Conservation (phyloP, 1,140 invertebrate species). For the Piezodorus guildinii region DNA sequence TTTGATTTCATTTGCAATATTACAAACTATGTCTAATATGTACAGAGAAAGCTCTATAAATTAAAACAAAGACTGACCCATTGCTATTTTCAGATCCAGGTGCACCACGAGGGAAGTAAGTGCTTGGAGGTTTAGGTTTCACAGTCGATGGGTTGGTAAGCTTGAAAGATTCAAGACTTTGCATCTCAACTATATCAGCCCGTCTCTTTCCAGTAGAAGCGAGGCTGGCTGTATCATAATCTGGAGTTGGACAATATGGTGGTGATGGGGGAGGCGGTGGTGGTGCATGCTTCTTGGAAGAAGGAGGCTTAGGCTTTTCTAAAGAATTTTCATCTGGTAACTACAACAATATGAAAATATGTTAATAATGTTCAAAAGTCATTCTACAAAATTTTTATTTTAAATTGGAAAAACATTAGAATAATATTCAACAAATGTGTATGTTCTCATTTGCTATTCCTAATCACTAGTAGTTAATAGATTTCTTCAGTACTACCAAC, state of each 20-base stretch:
- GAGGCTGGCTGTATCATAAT: constrained; percentile 42
- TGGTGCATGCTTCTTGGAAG: constrained; percentile 28
- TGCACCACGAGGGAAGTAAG: constrained; percentile 41
- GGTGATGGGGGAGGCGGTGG: constrained; percentile 33
- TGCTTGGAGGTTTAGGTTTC: constrained; percentile 49
- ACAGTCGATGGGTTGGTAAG: constrained; percentile 44
- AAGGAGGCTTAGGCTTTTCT: constrained; percentile 25
- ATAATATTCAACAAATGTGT: too few relatives aligned
- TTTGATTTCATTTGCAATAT: too few relatives aligned
- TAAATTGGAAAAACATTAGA: too few relatives aligned
- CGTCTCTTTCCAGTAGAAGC: constrained; percentile 19
- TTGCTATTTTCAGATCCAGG: constrained; percentile 28
- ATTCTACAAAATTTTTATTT: background rate
- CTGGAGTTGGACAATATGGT: constrained; percentile 46
- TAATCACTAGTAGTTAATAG: too few relatives aligned
- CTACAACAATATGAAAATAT: constrained; percentile 29
- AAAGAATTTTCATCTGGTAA: constrained; percentile 29
- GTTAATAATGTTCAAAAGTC: background rate
- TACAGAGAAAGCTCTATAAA: too few relatives aligned
- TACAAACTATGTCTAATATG: too few relatives aligned
- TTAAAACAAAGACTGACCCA: background rate
- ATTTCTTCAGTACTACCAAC: too few relatives aligned
- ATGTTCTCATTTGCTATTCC: too few relatives aligned
- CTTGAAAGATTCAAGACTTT: constrained; percentile 58
- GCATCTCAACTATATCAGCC: constrained; percentile 48